Conservation (phyloP, 2,888 invertebrate genomes). For the Drosophila anomalipes region DNA sequence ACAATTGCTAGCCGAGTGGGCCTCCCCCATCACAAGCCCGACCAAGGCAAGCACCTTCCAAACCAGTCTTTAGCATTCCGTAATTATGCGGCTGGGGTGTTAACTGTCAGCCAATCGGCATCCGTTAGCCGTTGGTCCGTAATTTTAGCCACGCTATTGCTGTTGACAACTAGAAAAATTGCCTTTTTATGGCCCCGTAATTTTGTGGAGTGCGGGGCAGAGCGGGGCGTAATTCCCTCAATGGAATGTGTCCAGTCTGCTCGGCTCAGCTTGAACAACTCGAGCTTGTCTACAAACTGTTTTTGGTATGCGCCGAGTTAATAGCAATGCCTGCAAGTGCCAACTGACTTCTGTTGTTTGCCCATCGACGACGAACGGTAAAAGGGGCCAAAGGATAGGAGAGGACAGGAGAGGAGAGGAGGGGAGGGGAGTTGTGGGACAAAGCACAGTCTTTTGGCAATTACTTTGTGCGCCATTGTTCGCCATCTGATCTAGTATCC, state of each 20-base stretch:
- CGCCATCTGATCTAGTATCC: slow-evolving; percentile 33
- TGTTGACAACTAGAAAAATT: slow-evolving; percentile 80
- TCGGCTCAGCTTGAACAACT: slow-evolving; percentile 31
- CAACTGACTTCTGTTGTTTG: slow-evolving; percentile 55
- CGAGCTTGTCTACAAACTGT: slow-evolving; percentile 40
- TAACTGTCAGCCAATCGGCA: slow-evolving; percentile 78
- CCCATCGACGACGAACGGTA: slow-evolving; percentile 7
- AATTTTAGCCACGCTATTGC: slow-evolving; percentile 78
- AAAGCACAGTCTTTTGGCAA: slow-evolving; percentile 48
- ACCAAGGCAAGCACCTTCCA: not conserved
- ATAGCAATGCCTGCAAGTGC: slow-evolving; percentile 67
- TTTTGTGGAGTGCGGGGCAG: not conserved
- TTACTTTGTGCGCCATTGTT: slow-evolving; percentile 71
- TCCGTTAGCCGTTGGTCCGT: slow-evolving; percentile 57
- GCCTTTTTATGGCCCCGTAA: slow-evolving; percentile 69
- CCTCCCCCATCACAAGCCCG: not conserved
- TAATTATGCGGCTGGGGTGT: slow-evolving; percentile 76
- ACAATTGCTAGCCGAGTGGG: slow-evolving; percentile 62
- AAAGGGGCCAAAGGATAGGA: not conserved
- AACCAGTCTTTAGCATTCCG: slow-evolving; percentile 22
- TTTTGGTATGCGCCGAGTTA: slow-evolving; percentile 73
- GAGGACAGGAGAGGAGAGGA: rapidly evolving
- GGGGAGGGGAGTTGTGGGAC: not conserved
- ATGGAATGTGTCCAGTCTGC: slow-evolving; percentile 58
- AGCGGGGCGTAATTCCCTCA: slow-evolving; percentile 7